phyloP scores from a whole-genome alignment of 2,113 vertebrate species.

The Hippocampus abdominalis region DNA sequence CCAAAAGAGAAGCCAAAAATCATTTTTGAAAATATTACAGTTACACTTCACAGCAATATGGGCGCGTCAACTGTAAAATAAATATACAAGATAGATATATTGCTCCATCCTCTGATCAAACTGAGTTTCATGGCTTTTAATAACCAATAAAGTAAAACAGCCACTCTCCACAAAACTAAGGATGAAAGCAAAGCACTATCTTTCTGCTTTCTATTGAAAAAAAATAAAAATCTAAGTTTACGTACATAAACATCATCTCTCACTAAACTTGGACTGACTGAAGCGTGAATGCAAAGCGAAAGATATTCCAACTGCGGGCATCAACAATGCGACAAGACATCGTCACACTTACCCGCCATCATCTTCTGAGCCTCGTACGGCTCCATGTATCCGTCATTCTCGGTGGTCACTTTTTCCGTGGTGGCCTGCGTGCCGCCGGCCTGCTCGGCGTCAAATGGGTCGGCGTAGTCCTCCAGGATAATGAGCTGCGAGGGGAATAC shows the following conservation, averaged over 20 bases:
- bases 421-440: conserved; percentile 69
- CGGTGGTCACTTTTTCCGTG: conserved; percentile 78
- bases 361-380: conserved; percentile 97
- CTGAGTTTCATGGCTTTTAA: neutral
- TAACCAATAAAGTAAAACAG: neutral
- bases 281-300: neutral
- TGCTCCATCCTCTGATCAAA: too few relatives aligned
- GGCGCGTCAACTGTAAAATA: too few relatives aligned
- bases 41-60: too few relatives aligned
- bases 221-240: too few relatives aligned
- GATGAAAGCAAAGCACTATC: neutral
- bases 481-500: conserved; percentile 72
- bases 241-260: neutral
- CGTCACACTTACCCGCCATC: conserved; percentile 84
- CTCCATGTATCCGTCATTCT: conserved; percentile 98
- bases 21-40: too few relatives aligned
- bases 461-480: conserved; percentile 94
- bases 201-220: neutral
- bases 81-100: too few relatives aligned
- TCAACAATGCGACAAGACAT: neutral
- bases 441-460: conserved; percentile 91
- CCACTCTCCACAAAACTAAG: neutral
- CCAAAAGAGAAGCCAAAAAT: too few relatives aligned
- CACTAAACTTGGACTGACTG: neutral
- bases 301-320: neutral